These are phyloP conservation scores for Rhyacophila brunnea DNA, from an alignment of 1,140 invertebrate species.

Conservation along the genomic window DNA sequence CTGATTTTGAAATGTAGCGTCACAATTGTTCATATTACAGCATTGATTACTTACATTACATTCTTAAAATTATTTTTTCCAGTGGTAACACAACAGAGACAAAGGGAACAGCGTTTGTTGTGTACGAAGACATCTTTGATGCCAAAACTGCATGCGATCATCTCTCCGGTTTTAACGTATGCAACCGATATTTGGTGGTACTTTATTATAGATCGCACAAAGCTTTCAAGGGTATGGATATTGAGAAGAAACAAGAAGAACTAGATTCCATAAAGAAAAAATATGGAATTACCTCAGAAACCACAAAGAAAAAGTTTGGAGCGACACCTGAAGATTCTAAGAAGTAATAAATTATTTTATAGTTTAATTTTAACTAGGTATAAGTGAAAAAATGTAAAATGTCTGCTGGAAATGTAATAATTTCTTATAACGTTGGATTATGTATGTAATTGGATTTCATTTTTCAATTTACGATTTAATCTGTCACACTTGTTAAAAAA, in stretches of 20 bases:
- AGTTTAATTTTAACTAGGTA: too few species aligned
- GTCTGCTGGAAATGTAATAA: too few species aligned
- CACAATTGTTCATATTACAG: too few species aligned
- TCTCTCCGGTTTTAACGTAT: slow-evolving; percentile 98
- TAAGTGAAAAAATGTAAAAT: too few species aligned
- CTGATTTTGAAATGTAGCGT: too few species aligned
- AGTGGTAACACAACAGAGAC: slow-evolving; percentile 98
- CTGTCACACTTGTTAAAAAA: too few species aligned
- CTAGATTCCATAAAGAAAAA: slow-evolving; percentile 95
- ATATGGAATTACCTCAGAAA: slow-evolving; percentile 68
- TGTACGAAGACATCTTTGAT: slow-evolving; percentile 99
- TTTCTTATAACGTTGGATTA: too few species aligned
- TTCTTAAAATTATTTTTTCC: slow-evolving; percentile 41
- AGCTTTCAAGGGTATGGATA: slow-evolving; percentile 94
- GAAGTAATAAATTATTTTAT: too few species aligned
- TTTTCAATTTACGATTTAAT: too few species aligned
- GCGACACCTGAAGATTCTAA: too few species aligned
- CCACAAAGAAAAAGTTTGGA: slow-evolving; percentile 41
- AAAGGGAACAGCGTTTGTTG: slow-evolving; percentile 97
- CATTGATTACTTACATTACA: too few species aligned
- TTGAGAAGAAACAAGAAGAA: slow-evolving; percentile 96
- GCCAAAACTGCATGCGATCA: slow-evolving; percentile 99
- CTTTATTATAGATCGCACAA: slow-evolving; percentile 94
- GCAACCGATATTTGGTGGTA: slow-evolving; percentile 96
- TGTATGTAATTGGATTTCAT: too few species aligned